Percentiles rank a stretch among this genome's conserved stretches.
phyloP scores from a whole-genome alignment of 2,797 vertebrate genomes.

The Clamator glandarius region DNA sequence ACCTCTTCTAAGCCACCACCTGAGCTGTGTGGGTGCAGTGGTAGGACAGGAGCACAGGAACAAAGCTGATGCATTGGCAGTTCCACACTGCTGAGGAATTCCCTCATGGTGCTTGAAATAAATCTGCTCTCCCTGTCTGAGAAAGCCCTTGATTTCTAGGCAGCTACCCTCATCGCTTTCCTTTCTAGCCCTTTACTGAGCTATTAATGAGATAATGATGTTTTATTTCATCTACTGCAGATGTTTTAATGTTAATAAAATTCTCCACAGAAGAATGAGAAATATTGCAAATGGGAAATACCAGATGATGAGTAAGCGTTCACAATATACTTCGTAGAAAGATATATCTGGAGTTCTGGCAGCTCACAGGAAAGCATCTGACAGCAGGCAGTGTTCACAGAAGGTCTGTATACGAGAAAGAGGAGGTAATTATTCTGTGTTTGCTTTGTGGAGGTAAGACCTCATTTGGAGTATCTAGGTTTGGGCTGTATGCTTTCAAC shows the following conservation, averaged over 20 bases:
- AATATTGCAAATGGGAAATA: background rate
- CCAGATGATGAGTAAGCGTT: background rate
- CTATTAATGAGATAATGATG: background rate
- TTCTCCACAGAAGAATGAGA: background rate
- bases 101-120: background rate
- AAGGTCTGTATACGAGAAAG: background rate
- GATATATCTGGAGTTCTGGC: background rate
- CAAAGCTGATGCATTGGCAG: background rate
- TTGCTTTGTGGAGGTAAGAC: background rate
- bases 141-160: background rate
- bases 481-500: background rate
- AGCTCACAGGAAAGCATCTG: background rate
- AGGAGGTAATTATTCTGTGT: background rate
- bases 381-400: background rate
- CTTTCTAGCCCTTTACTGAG: background rate
- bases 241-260: background rate
- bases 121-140: background rate
- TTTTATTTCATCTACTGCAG: background rate
- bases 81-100: background rate
- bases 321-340: background rate
- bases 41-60: background rate
- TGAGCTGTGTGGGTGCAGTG: background rate
- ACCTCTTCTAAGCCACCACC: background rate
- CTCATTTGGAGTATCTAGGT: background rate
- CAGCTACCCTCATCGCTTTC: background rate